Evolutionary conservation across 2,113 vertebrate genomes (phyloP).

Genomic region (Typhlomys cinereus): DNA sequence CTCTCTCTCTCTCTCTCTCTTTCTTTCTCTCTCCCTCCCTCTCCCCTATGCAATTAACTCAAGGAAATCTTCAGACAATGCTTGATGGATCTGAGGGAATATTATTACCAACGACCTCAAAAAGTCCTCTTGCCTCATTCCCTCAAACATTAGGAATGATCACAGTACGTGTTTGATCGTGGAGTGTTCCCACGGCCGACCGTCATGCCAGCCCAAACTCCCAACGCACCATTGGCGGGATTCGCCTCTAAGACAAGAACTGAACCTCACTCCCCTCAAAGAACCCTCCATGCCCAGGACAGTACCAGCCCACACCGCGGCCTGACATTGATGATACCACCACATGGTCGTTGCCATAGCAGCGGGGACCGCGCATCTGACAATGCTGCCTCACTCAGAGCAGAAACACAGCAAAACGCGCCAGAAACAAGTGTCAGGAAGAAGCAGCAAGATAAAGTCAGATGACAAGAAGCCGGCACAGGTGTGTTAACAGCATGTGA

Average conservation of each 20-base stretch:
- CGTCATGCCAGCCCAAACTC: neutral
- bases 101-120: slow-evolving; percentile 45
- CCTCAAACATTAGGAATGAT: slow-evolving; percentile 39
- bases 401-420: neutral
- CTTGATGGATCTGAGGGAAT: neutral
- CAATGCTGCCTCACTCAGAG: neutral
- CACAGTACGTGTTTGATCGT: slow-evolving; percentile 35
- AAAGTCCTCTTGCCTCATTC: slow-evolving; percentile 49
- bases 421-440: neutral
- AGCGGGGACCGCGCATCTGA: slow-evolving; percentile 1
- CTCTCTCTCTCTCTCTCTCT: slow-evolving; percentile 55
- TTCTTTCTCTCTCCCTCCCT: slow-evolving; percentile 35
- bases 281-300: neutral
- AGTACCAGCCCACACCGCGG: neutral
- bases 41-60: slow-evolving; percentile 58
- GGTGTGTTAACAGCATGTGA: neutral
- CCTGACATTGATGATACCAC: neutral
- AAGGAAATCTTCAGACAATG: slow-evolving; percentile 57
- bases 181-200: neutral
- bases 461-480: neutral
- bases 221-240: neutral
- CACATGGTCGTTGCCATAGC: neutral
- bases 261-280: too few species aligned
- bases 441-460: neutral
- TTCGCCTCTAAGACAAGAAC: neutral